Percentiles rank a stretch among this genome's conserved stretches.
Evolutionary conservation across 1,140 invertebrate genomes (phyloP).

Genomic region (Bombus superbus): DNA sequence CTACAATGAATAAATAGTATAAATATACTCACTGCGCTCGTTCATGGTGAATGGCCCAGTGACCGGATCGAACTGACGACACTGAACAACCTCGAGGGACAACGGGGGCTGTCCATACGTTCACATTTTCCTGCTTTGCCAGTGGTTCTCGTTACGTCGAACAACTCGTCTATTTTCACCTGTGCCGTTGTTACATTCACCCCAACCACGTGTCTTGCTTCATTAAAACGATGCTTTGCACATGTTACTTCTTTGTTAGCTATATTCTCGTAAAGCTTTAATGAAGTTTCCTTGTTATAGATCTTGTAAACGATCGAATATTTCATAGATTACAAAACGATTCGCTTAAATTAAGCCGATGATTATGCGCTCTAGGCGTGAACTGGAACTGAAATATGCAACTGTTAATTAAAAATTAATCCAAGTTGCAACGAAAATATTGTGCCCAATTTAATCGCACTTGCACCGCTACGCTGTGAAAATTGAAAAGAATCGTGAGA

Average conservation of each 20-base stretch:
- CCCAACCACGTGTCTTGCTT: constrained; percentile 15
- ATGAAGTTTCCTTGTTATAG: background rate
- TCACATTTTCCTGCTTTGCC: constrained; percentile 69
- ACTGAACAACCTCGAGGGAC: constrained; percentile 78
- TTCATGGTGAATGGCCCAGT: constrained; percentile 81
- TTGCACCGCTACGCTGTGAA: background rate
- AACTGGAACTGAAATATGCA: background rate
- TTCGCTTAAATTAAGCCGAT: too few species aligned
- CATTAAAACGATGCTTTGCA: background rate
- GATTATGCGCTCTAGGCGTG: background rate
- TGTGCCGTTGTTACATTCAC: constrained; percentile 40
- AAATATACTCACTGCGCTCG: constrained; percentile 73
- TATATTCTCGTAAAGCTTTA: constrained; percentile 13
- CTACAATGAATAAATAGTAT: background rate
- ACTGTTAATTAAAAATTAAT: background rate
- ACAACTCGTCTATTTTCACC: constrained; percentile 47
- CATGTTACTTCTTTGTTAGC: background rate
- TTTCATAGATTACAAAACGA: background rate
- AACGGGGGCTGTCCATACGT: constrained; percentile 74
- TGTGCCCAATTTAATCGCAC: background rate
- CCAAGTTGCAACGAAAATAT: background rate
- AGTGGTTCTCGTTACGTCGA: constrained; percentile 62
- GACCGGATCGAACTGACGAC: constrained; percentile 81
- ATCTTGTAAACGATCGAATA: background rate
- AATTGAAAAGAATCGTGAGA: background rate